Conservation (phyloP, 2,888 invertebrate species). For the Panopea generosa region DNA sequence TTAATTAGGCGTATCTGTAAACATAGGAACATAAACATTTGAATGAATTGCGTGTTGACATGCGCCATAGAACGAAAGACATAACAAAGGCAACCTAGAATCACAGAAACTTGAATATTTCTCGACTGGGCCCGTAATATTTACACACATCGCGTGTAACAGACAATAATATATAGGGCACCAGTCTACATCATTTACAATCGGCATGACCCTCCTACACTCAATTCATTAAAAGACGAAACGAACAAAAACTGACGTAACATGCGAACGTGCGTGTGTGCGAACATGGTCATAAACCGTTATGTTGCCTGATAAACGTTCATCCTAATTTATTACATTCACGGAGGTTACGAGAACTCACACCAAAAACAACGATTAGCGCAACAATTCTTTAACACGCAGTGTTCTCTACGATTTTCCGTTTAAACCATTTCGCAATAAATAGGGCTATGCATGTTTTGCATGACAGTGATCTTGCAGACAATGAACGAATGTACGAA, state of each 20-base stretch:
- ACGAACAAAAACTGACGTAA: conserved; percentile 21
- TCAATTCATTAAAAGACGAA: conserved; percentile 4
- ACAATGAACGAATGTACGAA: too few species aligned
- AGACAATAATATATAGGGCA: too few species aligned
- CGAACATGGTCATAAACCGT: not conserved
- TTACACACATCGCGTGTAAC: too few species aligned
- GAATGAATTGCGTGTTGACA: conserved; percentile 55
- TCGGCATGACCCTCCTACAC: too few species aligned
- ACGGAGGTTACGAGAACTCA: conserved; percentile 1
- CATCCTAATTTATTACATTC: conserved; percentile 8
- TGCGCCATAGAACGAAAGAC: conserved; percentile 8
- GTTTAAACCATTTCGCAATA: too few species aligned
- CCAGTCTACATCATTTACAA: too few species aligned
- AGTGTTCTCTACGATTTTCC: not conserved
- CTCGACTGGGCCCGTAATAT: too few species aligned
- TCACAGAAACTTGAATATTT: too few species aligned
- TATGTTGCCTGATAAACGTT: conserved; percentile 11
- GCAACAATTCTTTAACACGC: conserved; percentile 1
- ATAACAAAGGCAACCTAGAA: too few species aligned
- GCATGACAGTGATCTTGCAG: too few species aligned
- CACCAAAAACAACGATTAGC: not conserved
- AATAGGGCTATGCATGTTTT: too few species aligned
- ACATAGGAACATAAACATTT: conserved; percentile 47
- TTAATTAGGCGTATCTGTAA: conserved; percentile 69
- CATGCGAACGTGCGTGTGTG: conserved; percentile 50